Evolutionary conservation across 2,797 vertebrate species (phyloP).

Genomic region (Xenentodon cancila): DNA sequence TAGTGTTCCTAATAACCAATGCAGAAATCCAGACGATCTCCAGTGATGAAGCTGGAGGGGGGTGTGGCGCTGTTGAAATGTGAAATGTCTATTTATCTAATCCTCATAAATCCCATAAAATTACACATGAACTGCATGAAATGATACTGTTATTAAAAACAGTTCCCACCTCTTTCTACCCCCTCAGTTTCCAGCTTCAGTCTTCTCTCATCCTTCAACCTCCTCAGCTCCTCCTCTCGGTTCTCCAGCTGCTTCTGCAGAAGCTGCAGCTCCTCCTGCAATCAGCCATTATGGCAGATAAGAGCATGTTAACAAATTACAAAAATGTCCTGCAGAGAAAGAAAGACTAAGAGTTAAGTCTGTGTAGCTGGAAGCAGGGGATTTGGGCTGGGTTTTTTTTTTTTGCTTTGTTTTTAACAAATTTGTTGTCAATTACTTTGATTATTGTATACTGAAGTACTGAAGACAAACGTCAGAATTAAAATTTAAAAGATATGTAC

Average conservation of each 20-base stretch:
- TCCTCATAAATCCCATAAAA: constrained; percentile 38
- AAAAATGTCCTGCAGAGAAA: background rate
- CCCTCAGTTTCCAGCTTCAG: constrained; percentile 72
- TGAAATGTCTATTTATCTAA: constrained; percentile 48
- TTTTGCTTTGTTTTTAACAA: too few species aligned
- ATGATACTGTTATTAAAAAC: constrained; percentile 22
- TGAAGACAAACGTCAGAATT: too few species aligned
- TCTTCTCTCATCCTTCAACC: constrained; percentile 82
- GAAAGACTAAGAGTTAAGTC: background rate
- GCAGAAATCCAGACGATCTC: constrained; percentile 22
- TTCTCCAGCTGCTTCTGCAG: constrained; percentile 89
- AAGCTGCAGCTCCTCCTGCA: constrained; percentile 88
- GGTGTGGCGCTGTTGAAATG: constrained; percentile 32
- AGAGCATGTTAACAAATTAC: too few species aligned
- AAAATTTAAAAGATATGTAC: too few species aligned
- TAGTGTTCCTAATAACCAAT: constrained; percentile 19
- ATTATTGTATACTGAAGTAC: too few species aligned
- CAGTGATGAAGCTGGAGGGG: constrained; percentile 9
- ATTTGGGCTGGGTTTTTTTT: too few species aligned
- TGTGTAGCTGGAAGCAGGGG: too few species aligned
- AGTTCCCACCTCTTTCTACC: constrained; percentile 83
- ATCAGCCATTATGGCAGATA: background rate
- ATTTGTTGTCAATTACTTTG: too few species aligned
- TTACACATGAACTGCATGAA: constrained; percentile 20
- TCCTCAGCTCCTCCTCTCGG: constrained; percentile 86